Conservation (phyloP, 2,797 vertebrate genomes). For the Brachymystax lenok region DNA sequence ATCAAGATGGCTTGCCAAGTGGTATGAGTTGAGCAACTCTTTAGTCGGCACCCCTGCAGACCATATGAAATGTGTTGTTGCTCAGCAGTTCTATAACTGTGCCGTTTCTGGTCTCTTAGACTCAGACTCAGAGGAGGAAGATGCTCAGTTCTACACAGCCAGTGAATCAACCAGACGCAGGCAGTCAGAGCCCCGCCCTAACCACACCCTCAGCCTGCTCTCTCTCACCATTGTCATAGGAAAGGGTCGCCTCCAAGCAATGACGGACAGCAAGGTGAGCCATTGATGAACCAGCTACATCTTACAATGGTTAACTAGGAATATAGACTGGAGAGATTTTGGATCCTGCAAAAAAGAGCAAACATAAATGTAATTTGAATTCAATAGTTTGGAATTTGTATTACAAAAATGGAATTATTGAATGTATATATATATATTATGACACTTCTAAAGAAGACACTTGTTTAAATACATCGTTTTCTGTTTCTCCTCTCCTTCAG, state of each 20-base stretch:
- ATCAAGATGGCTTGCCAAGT: too few relatives aligned
- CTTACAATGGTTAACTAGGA: neutral
- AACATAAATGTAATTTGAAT: too few relatives aligned
- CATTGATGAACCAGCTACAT: neutral
- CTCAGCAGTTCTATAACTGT: neutral
- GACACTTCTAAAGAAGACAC: neutral
- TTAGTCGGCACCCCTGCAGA: neutral
- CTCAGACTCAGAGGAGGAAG: conserved; percentile 92
- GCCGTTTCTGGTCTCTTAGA: conserved; percentile 64
- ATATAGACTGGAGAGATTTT: neutral
- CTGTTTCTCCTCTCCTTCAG: conserved; percentile 48
- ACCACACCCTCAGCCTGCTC: conserved; percentile 79
- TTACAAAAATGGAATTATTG: too few relatives aligned
- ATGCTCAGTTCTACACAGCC: conserved; percentile 79
- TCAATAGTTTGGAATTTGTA: too few relatives aligned
- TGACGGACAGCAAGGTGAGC: conserved; percentile 86
- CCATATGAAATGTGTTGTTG: neutral
- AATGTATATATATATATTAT: neutral
- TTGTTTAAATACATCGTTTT: neutral
- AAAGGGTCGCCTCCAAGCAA: conserved; percentile 84
- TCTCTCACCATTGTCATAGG: conserved; percentile 81
- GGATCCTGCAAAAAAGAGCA: neutral
- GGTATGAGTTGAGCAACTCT: neutral
- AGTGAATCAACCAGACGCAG: conserved; percentile 64
- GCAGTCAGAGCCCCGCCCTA: conserved; percentile 56